Percentiles rank a stretch among this genome's conserved stretches.
Conservation (phyloP, 2,888 invertebrate genomes). For the Dusona sp. region DNA sequence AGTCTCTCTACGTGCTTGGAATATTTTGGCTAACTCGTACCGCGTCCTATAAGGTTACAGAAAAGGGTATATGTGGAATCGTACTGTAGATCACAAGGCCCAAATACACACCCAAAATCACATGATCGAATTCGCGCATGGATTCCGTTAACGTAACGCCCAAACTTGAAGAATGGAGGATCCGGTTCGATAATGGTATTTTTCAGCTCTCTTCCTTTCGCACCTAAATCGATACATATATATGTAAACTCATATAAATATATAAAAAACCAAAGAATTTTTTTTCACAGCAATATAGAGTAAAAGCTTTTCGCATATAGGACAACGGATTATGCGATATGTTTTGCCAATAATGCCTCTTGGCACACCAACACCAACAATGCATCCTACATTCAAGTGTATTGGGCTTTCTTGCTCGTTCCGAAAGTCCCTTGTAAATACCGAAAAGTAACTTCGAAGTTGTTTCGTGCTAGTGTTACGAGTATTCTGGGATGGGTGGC, state of each 20-base stretch:
- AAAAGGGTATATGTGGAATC: slow-evolving; percentile 53
- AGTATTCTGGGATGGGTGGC: neutral
- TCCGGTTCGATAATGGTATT: slow-evolving; percentile 63
- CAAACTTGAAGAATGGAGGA: slow-evolving; percentile 49
- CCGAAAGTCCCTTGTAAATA: slow-evolving; percentile 55
- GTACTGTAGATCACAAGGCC: slow-evolving; percentile 13
- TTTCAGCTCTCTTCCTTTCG: slow-evolving; percentile 35
- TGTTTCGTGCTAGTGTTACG: neutral
- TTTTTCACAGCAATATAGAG: slow-evolving; percentile 12
- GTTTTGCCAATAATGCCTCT: slow-evolving; percentile 48
- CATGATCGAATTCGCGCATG: slow-evolving; percentile 62
- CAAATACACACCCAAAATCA: slow-evolving; percentile 48
- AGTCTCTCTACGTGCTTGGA: slow-evolving; percentile 70
- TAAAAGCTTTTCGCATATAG: slow-evolving; percentile 37
- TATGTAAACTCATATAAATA: slow-evolving; percentile 13
- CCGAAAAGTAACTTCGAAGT: slow-evolving; percentile 34
- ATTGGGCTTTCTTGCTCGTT: slow-evolving; percentile 32
- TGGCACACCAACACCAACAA: slow-evolving; percentile 11
- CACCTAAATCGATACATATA: slow-evolving; percentile 32
- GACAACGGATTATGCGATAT: slow-evolving; percentile 49
- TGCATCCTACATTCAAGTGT: neutral
- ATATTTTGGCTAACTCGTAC: slow-evolving; percentile 61
- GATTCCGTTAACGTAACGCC: slow-evolving; percentile 65
- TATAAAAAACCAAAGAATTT: neutral
- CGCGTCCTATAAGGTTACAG: slow-evolving; percentile 34